Evolutionary conservation across 2,113 vertebrate species (phyloP), one percentile per base, ranked within the genome.

Genomic region (Egretta garzetta): DNA sequence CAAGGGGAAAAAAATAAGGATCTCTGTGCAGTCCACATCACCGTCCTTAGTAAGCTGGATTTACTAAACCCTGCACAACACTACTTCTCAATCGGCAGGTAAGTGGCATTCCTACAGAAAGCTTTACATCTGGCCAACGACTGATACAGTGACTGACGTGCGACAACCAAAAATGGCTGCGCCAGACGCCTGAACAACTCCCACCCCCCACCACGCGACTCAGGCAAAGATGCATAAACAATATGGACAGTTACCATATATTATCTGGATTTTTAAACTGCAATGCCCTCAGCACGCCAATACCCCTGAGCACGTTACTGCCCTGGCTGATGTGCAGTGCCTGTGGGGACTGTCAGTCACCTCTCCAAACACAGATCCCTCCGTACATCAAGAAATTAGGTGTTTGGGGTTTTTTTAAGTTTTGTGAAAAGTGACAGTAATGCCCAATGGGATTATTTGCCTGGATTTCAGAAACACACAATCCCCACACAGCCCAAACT

Each of bases 121-220:
- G 26, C 49, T 56, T 70, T 43, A 9, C 15, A 28, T 17, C 35
- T n/a, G 67, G 45, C 13, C 45, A 80, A 18, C 2, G 1, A 37
- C 20, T 26, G 45, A 39, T n/a, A 37, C 8, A 58, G 26, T 16
- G n/a, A 35, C 52, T 53, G 4, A 73, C 39, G 15, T 3, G 32
- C 66, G 37, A 52, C 35, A 84, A 35, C 12, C 12, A 45, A 66
- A 52, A 62, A 45, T 10, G 45, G 74, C n/a, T 41, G 30, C 1
- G 2, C 39, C 13, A 0, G 8, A 35, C 7, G 8, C 20, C 56
- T 68, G 47, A 70, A 39, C 14, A 63, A 30, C 47, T 63, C 24
- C n/a, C 8, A 30, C 15, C 6, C 53, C 32, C 15, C 39, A 22
- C n/a, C 28, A 8, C 1, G 11, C 0, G 1, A 53, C 52, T 62